Evolutionary conservation across 2,113 vertebrate species (phyloP).

Genomic region (Pachyramphus minor): DNA sequence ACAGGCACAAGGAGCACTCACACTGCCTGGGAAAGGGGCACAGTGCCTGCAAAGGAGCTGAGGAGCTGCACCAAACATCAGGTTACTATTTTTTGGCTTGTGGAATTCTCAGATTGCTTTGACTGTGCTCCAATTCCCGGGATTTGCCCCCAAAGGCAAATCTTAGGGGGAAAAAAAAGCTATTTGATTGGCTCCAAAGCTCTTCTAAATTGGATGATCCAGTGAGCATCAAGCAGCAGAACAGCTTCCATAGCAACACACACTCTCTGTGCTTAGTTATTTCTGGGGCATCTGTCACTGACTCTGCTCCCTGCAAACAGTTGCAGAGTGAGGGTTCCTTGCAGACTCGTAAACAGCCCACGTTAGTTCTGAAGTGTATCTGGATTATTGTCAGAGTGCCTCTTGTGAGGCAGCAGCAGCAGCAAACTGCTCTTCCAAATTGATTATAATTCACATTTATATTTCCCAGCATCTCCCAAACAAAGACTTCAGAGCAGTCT

Average conservation of each 20-base stretch:
- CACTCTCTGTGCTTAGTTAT: neutral
- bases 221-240: neutral
- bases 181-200: constrained; percentile 11
- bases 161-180: neutral
- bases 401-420: neutral
- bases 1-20: neutral
- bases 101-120: neutral
- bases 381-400: neutral
- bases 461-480: neutral
- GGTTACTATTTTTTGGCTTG: neutral
- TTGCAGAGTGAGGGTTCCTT: neutral
- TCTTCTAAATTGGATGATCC: constrained; percentile 25
- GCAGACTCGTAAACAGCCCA: neutral
- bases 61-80: neutral
- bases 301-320: neutral
- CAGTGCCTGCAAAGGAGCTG: neutral
- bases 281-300: constrained; percentile 49
- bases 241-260: constrained; percentile 64
- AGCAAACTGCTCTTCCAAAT: neutral
- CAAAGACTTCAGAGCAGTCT: neutral
- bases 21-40: neutral
- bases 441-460: neutral
- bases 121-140: neutral
- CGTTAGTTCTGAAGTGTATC: neutral
- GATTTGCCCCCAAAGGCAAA: neutral